These are phyloP conservation scores for Podarcis siculus DNA, from an alignment of 2,797 vertebrate genomes.

Conservation along the genomic window DNA sequence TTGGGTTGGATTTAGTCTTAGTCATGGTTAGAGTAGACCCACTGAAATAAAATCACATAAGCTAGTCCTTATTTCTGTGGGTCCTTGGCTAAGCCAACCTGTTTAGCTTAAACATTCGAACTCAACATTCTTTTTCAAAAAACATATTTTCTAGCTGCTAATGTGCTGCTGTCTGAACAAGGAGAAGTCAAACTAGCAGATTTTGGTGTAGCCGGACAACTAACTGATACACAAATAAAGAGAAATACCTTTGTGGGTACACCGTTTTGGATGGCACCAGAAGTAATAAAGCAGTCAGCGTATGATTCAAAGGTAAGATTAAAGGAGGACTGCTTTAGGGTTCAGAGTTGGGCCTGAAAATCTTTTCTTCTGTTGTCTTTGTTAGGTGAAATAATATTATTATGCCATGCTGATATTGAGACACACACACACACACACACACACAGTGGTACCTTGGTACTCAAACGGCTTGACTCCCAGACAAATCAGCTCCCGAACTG, in stretches of 20 bases:
- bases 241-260: constrained; percentile 98
- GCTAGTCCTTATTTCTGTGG: too few species aligned
- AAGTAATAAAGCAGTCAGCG: constrained; percentile 97
- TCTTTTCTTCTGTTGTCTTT: not conserved
- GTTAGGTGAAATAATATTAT: not conserved
- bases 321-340: not conserved
- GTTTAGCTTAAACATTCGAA: not conserved
- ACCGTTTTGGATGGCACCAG: constrained; percentile 99
- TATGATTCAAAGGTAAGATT: constrained; percentile 94
- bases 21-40: too few species aligned
- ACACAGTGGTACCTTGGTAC: too few species aligned
- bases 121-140: not conserved
- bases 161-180: constrained; percentile 95
- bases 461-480: too few species aligned
- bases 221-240: constrained; percentile 98
- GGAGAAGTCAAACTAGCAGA: constrained; percentile 97
- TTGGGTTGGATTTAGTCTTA: too few species aligned
- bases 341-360: not conserved
- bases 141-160: constrained; percentile 76
- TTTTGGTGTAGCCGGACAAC: constrained; percentile 96
- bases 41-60: too few species aligned
- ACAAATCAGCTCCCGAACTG: too few species aligned
- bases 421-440: too few species aligned
- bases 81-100: too few species aligned
- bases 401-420: not conserved